phyloP scores from a whole-genome alignment of 2,113 vertebrate species.

The Pongo abelii region DNA sequence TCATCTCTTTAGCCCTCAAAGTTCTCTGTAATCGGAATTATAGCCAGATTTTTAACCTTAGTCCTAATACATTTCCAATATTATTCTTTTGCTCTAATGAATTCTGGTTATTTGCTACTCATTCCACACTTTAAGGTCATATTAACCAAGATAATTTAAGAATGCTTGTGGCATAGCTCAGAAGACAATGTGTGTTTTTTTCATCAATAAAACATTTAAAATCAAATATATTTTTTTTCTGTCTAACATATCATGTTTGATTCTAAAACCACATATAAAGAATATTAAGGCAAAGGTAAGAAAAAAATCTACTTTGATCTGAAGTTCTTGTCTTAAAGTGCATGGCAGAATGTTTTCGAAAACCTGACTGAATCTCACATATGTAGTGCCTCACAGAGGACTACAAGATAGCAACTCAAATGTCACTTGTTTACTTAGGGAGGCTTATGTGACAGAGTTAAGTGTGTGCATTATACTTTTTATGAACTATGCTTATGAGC shows the following conservation, averaged over 20 bases:
- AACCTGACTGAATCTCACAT: neutral
- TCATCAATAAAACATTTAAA: conserved; percentile 10
- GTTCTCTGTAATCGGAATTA: neutral
- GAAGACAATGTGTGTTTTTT: conserved; percentile 7
- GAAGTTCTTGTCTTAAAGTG: neutral
- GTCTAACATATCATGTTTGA: conserved; percentile 13
- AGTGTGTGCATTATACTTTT: neutral
- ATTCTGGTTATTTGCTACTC: neutral
- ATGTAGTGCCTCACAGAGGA: neutral
- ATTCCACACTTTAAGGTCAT: neutral
- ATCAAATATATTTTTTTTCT: conserved; percentile 61
- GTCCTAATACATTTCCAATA: neutral
- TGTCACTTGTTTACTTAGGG: neutral
- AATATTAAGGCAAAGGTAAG: neutral
- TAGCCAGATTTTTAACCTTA: neutral
- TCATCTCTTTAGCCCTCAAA: neutral
- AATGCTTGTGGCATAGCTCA: neutral
- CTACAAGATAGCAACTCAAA: neutral
- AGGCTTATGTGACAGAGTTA: neutral
- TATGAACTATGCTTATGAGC: neutral
- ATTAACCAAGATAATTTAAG: neutral
- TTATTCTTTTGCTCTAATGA: neutral
- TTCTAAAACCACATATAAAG: conserved; percentile 23
- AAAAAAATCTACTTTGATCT: conserved; percentile 11
- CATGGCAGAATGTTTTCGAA: neutral